Evolutionary conservation across 2,797 vertebrate species (phyloP).

Genomic region (Argya squamiceps): DNA sequence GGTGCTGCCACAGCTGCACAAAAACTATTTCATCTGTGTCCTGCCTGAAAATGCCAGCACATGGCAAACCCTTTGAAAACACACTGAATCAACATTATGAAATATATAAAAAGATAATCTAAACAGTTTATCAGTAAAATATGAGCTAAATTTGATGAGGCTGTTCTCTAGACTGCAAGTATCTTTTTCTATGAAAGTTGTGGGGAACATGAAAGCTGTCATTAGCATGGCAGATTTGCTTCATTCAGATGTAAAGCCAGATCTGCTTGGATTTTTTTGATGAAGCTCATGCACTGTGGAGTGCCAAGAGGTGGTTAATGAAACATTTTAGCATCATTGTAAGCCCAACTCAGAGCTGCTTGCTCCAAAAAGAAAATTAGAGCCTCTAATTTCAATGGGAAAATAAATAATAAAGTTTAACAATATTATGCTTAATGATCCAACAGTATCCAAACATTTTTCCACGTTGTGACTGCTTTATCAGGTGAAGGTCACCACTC

Average conservation of each 20-base stretch:
- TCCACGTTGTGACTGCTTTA: background rate
- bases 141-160: slow-evolving; percentile 26
- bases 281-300: background rate
- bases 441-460: background rate
- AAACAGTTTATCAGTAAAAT: background rate
- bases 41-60: background rate
- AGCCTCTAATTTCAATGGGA: background rate
- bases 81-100: background rate
- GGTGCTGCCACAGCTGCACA: background rate
- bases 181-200: background rate
- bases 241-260: background rate
- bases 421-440: background rate
- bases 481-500: background rate
- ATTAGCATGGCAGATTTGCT: background rate
- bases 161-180: slow-evolving; percentile 1
- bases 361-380: background rate
- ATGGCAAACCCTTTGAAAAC: background rate
- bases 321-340: background rate
- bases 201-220: background rate
- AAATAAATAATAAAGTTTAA: background rate
- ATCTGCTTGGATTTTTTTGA: background rate
- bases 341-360: background rate
- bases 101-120: slow-evolving; percentile 18
- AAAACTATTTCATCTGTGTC: background rate
- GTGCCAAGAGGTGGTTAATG: background rate